Evolutionary conservation across 2,113 vertebrate genomes (phyloP).

Genomic region (Seriola aureovittata): DNA sequence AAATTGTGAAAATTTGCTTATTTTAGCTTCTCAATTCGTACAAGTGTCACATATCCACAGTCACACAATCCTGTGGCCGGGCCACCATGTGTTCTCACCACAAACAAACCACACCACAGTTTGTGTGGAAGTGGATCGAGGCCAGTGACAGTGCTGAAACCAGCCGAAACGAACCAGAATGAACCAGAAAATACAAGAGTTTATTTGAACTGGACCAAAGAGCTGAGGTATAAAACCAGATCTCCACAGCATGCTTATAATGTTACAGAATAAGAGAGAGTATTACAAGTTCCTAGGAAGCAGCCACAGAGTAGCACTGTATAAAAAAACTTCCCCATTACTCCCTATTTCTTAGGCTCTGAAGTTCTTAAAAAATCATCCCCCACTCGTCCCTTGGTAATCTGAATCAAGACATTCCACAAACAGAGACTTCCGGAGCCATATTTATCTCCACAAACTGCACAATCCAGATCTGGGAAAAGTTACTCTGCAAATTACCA

Average conservation of each 20-base stretch:
- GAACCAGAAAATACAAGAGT: background rate
- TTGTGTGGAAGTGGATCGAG: constrained; percentile 15
- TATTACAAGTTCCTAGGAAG: background rate
- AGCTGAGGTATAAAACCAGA: background rate
- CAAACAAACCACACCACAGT: constrained; percentile 24
- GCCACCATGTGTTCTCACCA: constrained; percentile 17
- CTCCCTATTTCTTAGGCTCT: background rate
- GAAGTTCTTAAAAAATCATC: background rate
- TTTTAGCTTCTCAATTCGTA: constrained; percentile 19
- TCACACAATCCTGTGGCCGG: constrained; percentile 3
- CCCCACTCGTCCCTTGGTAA: constrained; percentile 3
- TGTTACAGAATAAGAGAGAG: background rate
- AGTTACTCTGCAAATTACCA: background rate
- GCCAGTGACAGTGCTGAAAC: background rate
- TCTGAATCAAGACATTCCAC: constrained; percentile 1
- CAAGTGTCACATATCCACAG: constrained; percentile 1
- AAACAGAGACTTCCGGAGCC: background rate
- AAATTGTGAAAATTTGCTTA: constrained; percentile 2
- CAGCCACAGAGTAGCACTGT: background rate
- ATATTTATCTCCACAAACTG: background rate
- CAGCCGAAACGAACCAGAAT: constrained; percentile 1
- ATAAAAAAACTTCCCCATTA: background rate
- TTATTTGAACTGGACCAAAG: background rate
- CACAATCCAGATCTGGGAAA: background rate
- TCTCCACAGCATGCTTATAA: background rate